These are phyloP conservation scores for Hypothenemus hampei DNA, from an alignment of 1,140 invertebrate genomes.

Conservation along the genomic window DNA sequence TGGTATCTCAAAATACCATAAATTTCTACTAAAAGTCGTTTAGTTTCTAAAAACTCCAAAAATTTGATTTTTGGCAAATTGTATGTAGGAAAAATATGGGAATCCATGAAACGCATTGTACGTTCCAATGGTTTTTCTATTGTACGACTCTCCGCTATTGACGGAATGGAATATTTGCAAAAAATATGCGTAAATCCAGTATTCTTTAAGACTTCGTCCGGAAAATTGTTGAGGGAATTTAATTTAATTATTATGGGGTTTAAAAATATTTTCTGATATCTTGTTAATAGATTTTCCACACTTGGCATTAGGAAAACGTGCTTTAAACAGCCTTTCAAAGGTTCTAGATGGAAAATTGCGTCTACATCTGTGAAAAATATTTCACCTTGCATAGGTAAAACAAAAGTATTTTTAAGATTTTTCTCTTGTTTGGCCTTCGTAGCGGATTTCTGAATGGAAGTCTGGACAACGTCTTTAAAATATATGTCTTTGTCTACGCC, in stretches of 20 bases:
- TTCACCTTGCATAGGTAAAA: slow-evolving; percentile 30
- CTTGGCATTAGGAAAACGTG: slow-evolving; percentile 20
- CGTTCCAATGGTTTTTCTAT: slow-evolving; percentile 22
- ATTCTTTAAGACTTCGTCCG: slow-evolving; percentile 18
- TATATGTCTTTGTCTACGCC: not conserved
- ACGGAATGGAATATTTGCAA: slow-evolving; percentile 24
- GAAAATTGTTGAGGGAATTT: slow-evolving; percentile 26
- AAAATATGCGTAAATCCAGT: slow-evolving; percentile 20
- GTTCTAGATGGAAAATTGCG: slow-evolving; percentile 17
- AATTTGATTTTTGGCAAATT: slow-evolving; percentile 27
- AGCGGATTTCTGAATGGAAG: slow-evolving; percentile 1
- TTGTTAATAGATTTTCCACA: slow-evolving; percentile 22
- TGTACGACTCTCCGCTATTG: slow-evolving; percentile 20
- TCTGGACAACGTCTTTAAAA: not conserved
- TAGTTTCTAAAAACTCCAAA: slow-evolving; percentile 28
- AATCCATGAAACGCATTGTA: slow-evolving; percentile 26
- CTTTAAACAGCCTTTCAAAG: not conserved
- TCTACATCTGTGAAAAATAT: slow-evolving; percentile 31
- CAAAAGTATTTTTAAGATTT: not conserved
- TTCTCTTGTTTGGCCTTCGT: slow-evolving; percentile 2
- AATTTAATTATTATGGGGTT: slow-evolving; percentile 36
- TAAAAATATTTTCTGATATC: slow-evolving; percentile 26
- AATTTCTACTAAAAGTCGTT: slow-evolving; percentile 27
- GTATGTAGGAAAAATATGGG: slow-evolving; percentile 27
- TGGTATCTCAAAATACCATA: slow-evolving; percentile 14